phyloP scores from a whole-genome alignment of 2,797 vertebrate species.

The Sciaenops ocellatus region DNA sequence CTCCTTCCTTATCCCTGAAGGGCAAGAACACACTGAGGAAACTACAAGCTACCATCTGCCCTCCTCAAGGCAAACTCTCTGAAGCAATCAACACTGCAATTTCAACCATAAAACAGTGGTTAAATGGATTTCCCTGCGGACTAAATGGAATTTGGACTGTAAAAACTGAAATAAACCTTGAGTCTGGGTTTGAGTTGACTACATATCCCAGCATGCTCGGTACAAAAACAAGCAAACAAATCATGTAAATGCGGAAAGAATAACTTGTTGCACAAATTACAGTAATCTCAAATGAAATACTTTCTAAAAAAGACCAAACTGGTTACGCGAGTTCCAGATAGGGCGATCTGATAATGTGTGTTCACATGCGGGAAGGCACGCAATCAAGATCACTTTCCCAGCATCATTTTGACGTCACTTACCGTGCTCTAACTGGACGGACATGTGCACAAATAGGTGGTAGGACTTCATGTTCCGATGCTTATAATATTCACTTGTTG shows the following conservation, averaged over 20 bases:
- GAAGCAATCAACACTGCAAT: slow-evolving; percentile 49
- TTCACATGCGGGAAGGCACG: slow-evolving; percentile 13
- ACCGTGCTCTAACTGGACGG: background rate
- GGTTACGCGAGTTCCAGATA: slow-evolving; percentile 15
- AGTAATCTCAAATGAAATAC: slow-evolving; percentile 14
- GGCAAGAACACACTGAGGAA: slow-evolving; percentile 15
- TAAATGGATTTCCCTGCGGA: slow-evolving; percentile 56
- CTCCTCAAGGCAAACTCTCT: slow-evolving; percentile 43
- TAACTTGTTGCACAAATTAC: slow-evolving; percentile 1
- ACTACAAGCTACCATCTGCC: slow-evolving; percentile 51
- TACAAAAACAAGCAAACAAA: slow-evolving; percentile 4
- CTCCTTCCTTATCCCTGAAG: slow-evolving; percentile 33
- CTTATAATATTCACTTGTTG: background rate
- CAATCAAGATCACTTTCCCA: slow-evolving; percentile 27
- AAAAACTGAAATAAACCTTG: background rate
- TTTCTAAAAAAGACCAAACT: slow-evolving; percentile 18
- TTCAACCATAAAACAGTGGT: slow-evolving; percentile 60
- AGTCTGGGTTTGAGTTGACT: background rate
- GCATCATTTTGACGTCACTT: background rate
- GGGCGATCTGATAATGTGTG: slow-evolving; percentile 9
- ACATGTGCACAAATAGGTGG: background rate
- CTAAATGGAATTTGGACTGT: slow-evolving; percentile 35
- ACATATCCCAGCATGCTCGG: slow-evolving; percentile 30
- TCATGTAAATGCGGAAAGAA: background rate
- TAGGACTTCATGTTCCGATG: background rate